These are phyloP conservation scores for Euthynnus affinis DNA, from an alignment of 2,797 vertebrate species.

Conservation along the genomic window DNA sequence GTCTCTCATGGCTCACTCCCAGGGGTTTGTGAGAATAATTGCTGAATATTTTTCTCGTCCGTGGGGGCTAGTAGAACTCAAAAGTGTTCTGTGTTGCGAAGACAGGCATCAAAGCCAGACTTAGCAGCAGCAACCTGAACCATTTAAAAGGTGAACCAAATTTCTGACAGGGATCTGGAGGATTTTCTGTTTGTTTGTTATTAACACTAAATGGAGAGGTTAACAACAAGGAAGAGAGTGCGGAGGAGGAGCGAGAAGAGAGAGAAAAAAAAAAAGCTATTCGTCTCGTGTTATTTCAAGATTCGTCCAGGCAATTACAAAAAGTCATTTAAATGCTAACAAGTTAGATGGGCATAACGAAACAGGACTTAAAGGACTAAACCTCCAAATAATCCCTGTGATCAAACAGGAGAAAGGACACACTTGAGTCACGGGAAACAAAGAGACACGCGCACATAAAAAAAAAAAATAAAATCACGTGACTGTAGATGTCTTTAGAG, in stretches of 20 bases:
- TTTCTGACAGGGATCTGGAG: conserved; percentile 33
- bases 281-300: conserved; percentile 57
- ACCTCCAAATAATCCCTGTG: conserved; percentile 58
- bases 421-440: conserved; percentile 16
- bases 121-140: conserved; percentile 16
- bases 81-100: conserved; percentile 48
- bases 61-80: conserved; percentile 40
- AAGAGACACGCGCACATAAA: conserved; percentile 5
- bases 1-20: conserved; percentile 32
- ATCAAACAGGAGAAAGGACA: conserved; percentile 53
- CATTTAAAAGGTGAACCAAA: conserved; percentile 44
- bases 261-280: conserved; percentile 43
- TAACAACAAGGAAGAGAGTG: conserved; percentile 44
- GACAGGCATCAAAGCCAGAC: conserved; percentile 54
- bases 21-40: conserved; percentile 51
- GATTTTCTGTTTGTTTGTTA: conserved; percentile 61
- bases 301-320: conserved; percentile 64
- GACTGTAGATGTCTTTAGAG: conserved; percentile 1
- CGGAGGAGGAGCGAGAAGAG: conserved; percentile 2
- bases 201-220: conserved; percentile 50
- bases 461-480: conserved; percentile 8
- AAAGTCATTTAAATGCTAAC: conserved; percentile 75
- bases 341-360: conserved; percentile 60
- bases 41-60: conserved; percentile 64
- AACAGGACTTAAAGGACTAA: conserved; percentile 61